phyloP scores from a whole-genome alignment of 2,113 vertebrate species.

The Dipodomys ordii region DNA sequence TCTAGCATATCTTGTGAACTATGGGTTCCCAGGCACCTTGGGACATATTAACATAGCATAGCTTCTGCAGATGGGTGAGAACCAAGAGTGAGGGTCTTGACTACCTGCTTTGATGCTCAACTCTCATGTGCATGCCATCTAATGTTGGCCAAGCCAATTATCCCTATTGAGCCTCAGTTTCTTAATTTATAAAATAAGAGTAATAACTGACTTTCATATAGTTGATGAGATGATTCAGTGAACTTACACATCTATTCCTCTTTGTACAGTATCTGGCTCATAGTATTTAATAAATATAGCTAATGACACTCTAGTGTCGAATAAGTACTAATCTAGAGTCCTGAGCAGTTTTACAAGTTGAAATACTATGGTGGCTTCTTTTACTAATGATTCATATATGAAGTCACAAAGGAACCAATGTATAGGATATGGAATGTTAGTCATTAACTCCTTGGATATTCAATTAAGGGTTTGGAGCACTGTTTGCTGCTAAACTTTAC shows the following conservation, averaged over 20 bases:
- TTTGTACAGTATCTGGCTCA: background rate
- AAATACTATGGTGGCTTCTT: slow-evolving; percentile 25
- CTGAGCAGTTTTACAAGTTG: slow-evolving; percentile 32
- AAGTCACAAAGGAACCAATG: slow-evolving; percentile 31
- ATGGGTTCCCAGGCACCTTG: background rate
- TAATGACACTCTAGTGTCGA: background rate
- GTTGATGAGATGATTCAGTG: background rate
- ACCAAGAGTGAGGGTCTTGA: background rate
- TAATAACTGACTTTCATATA: background rate
- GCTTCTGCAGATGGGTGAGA: background rate
- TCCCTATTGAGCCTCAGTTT: background rate
- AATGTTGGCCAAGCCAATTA: slow-evolving; percentile 20
- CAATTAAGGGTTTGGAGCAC: background rate
- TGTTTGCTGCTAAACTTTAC: slow-evolving; percentile 47
- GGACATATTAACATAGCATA: background rate
- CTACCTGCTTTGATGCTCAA: slow-evolving; percentile 19
- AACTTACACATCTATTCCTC: background rate
- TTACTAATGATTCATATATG: slow-evolving; percentile 20
- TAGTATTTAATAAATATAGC: background rate
- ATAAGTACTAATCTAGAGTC: slow-evolving; percentile 5
- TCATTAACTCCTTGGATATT: slow-evolving; percentile 22
- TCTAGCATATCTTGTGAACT: background rate
- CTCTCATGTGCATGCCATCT: background rate
- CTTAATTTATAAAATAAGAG: slow-evolving; percentile 25
- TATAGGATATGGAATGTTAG: background rate